Conservation (phyloP, 2,797 vertebrate species). For the Masticophis lateralis region DNA sequence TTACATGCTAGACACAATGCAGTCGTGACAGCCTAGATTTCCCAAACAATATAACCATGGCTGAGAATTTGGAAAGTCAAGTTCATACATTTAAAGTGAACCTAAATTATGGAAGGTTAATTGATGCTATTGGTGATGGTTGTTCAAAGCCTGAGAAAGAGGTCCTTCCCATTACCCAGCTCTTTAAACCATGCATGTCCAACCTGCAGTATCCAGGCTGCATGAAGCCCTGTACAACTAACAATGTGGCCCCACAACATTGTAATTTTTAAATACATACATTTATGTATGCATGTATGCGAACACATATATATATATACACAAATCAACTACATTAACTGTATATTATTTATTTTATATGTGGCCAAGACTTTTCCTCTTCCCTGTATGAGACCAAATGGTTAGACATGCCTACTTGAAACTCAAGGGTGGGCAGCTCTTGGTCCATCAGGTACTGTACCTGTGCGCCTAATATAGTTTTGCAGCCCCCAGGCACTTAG, state of each 20-base stretch:
- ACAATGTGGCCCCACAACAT: not conserved
- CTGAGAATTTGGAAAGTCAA: not conserved
- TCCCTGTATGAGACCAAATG: not conserved
- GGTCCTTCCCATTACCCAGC: no score
- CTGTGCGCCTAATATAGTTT: not conserved
- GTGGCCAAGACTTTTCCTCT: not conserved
- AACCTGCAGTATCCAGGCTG: not conserved
- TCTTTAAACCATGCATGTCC: not conserved
- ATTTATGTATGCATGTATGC: no score
- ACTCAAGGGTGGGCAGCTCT: not conserved
- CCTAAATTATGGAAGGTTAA: not conserved
- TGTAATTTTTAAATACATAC: not conserved
- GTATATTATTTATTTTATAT: not conserved
- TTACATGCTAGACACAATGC: not conserved
- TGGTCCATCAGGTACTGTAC: not conserved
- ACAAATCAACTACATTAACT: no score
- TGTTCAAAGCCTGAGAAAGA: not conserved
- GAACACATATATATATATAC: no score
- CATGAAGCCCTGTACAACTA: no score
- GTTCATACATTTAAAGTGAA: not conserved
- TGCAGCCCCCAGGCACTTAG: not conserved
- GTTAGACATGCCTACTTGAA: not conserved
- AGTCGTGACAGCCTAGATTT: not conserved
- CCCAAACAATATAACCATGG: not conserved
- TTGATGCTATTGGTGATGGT: not conserved